phyloP scores from a whole-genome alignment of 2,113 vertebrate genomes.

The Tylochromis polylepis region DNA sequence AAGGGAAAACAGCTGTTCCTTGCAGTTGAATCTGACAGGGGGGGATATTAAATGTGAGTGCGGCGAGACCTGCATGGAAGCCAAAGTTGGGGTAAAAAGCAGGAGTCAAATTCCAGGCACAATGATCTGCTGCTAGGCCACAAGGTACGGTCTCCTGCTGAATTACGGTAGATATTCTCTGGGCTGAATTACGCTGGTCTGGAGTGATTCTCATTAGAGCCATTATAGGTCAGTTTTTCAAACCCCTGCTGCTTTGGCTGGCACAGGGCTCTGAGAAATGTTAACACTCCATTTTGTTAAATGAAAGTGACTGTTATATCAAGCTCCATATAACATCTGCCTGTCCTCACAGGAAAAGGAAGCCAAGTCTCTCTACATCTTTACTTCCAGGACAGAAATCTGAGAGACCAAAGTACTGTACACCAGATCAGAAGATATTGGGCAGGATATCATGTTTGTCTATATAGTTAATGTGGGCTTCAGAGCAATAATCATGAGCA shows the following conservation, averaged over 20 bases:
- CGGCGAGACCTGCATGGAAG: conserved; percentile 13
- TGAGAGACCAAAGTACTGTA: conserved; percentile 3
- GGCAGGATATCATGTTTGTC: background rate
- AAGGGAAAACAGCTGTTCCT: conserved; percentile 55
- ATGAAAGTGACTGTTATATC: conserved; percentile 23
- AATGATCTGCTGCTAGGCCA: background rate
- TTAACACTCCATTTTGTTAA: conserved; percentile 51
- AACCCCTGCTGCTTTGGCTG: background rate
- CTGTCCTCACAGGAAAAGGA: background rate
- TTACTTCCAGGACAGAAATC: conserved; percentile 3
- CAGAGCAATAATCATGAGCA: background rate
- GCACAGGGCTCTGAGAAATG: background rate
- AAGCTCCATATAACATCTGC: conserved; percentile 46
- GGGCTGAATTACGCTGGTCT: background rate
- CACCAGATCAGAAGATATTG: background rate
- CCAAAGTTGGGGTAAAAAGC: background rate
- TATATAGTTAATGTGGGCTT: background rate
- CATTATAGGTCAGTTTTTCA: conserved; percentile 15
- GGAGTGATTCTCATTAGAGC: conserved; percentile 1
- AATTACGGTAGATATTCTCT: background rate
- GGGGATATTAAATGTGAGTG: conserved; percentile 27
- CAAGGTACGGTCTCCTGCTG: background rate
- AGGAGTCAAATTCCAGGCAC: background rate
- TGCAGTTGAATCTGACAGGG: conserved; percentile 11
- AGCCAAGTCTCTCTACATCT: conserved; percentile 12